These are phyloP conservation scores for Drosophila suboccidentalis DNA, from an alignment of 2,888 invertebrate species.

Conservation along the genomic window DNA sequence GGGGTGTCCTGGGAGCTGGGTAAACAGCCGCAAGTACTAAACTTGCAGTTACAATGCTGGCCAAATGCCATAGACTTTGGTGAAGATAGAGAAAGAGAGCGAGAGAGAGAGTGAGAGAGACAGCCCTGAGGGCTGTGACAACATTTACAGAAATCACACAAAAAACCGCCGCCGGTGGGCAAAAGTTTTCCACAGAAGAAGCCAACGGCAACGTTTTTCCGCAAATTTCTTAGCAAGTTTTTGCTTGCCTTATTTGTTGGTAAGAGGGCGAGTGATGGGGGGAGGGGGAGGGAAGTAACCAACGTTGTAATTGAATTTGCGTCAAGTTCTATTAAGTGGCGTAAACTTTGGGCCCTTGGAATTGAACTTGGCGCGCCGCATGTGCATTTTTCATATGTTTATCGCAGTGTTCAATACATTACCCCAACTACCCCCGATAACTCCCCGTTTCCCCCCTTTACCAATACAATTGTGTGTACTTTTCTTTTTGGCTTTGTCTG, in stretches of 20 bases:
- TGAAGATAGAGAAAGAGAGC: slow-evolving; percentile 8
- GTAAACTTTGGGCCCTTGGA: slow-evolving; percentile 76
- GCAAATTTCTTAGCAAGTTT: slow-evolving; percentile 75
- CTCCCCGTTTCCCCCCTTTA: background rate
- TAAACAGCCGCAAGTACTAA: slow-evolving; percentile 63
- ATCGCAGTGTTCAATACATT: slow-evolving; percentile 73
- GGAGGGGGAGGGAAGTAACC: slow-evolving; percentile 15
- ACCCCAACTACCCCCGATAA: background rate
- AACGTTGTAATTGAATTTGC: slow-evolving; percentile 78
- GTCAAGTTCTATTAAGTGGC: slow-evolving; percentile 81
- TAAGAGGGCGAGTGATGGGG: background rate
- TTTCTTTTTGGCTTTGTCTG: slow-evolving; percentile 42
- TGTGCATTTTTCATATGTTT: slow-evolving; percentile 82
- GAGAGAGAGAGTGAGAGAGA: slow-evolving; percentile 2
- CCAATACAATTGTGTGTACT: slow-evolving; percentile 8
- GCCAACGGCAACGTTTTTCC: slow-evolving; percentile 70
- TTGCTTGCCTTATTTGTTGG: slow-evolving; percentile 24
- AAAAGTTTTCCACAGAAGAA: slow-evolving; percentile 58
- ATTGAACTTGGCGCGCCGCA: slow-evolving; percentile 74
- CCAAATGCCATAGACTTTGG: slow-evolving; percentile 45
- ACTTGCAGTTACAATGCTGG: slow-evolving; percentile 56
- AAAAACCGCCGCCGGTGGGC: slow-evolving; percentile 58
- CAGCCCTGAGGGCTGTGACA: slow-evolving; percentile 56
- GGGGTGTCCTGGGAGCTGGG: slow-evolving; percentile 14
- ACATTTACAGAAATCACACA: slow-evolving; percentile 61